Conservation (phyloP, 2,888 invertebrate species). For the Cheilosia vernalis region DNA sequence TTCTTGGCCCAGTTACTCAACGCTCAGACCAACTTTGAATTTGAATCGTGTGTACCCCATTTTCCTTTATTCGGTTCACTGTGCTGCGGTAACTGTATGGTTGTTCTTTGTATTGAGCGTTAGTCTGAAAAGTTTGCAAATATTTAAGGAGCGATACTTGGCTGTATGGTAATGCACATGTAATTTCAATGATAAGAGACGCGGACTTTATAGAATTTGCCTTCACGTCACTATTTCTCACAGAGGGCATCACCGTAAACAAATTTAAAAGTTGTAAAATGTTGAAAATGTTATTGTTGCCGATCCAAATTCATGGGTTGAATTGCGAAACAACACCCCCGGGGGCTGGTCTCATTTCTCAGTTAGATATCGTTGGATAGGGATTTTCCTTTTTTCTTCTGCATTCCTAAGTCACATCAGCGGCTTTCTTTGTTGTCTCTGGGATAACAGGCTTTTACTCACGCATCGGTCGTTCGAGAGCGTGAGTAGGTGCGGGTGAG, state of each 20-base stretch:
- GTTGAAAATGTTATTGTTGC: neutral
- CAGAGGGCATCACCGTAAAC: conserved; percentile 7
- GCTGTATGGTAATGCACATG: conserved; percentile 13
- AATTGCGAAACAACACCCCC: conserved; percentile 35
- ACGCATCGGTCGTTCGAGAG: conserved; percentile 16
- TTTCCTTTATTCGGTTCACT: neutral
- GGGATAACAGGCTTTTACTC: conserved; percentile 32
- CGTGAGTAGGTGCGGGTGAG: neutral
- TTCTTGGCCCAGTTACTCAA: neutral
- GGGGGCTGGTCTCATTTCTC: conserved; percentile 31
- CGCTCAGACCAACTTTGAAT: neutral
- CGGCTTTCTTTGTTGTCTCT: conserved; percentile 18
- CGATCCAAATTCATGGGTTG: conserved; percentile 58
- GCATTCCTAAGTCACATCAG: conserved; percentile 37
- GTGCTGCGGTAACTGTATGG: conserved; percentile 2
- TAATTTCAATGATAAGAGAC: conserved; percentile 27
- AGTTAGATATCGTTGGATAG: conserved; percentile 37
- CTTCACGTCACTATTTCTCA: neutral
- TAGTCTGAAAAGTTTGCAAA: conserved; percentile 29
- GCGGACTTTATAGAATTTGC: neutral
- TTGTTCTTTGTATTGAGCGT: conserved; percentile 21
- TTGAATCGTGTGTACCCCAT: neutral
- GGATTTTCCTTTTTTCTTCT: conserved; percentile 27
- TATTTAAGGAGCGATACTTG: neutral
- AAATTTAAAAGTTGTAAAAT: conserved; percentile 37